A percentile compares a stretch with the other conserved stretches of the same genome.
These are phyloP conservation scores for Hyperoodon ampullatus DNA, from an alignment of 2,113 vertebrate species.

Conservation along the genomic window DNA sequence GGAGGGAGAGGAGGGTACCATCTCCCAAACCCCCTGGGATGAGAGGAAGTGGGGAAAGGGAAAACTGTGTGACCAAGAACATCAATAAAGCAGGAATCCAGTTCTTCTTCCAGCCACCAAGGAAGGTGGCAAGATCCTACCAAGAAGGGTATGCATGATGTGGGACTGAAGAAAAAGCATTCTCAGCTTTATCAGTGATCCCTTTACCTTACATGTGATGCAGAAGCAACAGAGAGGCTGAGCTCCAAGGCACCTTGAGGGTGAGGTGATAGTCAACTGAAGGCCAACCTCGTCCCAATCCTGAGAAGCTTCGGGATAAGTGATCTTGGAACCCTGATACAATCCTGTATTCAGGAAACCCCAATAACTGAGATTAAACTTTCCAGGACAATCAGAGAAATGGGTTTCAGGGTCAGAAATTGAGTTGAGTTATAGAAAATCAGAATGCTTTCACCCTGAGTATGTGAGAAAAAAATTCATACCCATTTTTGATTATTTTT, in stretches of 20 bases:
- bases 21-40: background rate
- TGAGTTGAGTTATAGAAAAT: constrained; percentile 12
- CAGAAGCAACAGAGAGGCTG: background rate
- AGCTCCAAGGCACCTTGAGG: background rate
- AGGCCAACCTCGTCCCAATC: background rate
- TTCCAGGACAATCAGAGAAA: background rate
- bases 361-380: background rate
- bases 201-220: background rate
- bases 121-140: background rate
- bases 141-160: too few species aligned
- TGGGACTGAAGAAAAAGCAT: background rate
- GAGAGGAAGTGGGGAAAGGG: background rate
- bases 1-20: too few species aligned
- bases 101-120: background rate
- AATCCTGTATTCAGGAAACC: background rate
- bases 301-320: background rate
- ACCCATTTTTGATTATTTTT: background rate
- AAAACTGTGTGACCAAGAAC: background rate
- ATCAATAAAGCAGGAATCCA: background rate
- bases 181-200: background rate
- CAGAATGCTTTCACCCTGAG: background rate
- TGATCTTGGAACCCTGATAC: background rate
- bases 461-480: background rate
- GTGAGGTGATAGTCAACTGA: background rate
- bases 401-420: background rate